phyloP scores from a whole-genome alignment of 1,140 invertebrate species.

The Drosophila paulistorum region DNA sequence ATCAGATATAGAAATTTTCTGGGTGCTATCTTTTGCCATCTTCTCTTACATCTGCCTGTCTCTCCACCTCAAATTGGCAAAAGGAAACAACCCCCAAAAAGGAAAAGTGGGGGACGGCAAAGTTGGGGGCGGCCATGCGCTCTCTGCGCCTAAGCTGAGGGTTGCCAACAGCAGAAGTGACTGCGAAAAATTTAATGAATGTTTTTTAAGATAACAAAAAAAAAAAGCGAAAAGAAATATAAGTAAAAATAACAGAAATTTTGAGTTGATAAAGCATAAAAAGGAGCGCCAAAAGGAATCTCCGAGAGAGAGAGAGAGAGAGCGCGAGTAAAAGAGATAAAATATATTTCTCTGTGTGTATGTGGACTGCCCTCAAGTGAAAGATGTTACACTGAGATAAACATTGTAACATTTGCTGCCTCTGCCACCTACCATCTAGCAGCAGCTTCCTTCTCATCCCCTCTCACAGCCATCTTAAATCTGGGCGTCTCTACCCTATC shows the following conservation, averaged over 20 bases:
- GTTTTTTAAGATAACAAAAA: conserved; percentile 77
- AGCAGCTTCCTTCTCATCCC: background rate
- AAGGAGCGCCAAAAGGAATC: conserved; percentile 35
- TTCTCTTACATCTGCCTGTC: conserved; percentile 26
- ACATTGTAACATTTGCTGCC: conserved; percentile 46
- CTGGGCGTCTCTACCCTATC: conserved; percentile 37
- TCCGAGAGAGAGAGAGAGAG: conserved; percentile 8
- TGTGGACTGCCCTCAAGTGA: conserved; percentile 49
- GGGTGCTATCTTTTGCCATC: conserved; percentile 73
- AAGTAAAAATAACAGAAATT: conserved; percentile 36
- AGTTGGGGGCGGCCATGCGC: conserved; percentile 42
- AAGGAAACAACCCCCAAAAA: conserved; percentile 72
- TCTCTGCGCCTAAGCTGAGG: conserved; percentile 48
- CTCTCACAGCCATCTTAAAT: conserved; percentile 27
- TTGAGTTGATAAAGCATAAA: conserved; percentile 52
- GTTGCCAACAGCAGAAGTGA: conserved; percentile 54
- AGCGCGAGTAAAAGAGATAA: conserved; percentile 30
- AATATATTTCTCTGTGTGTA: background rate
- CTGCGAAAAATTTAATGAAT: conserved; percentile 78
- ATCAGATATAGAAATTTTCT: conserved; percentile 81
- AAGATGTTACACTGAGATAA: conserved; percentile 80
- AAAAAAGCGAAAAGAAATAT: background rate
- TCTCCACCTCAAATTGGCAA: background rate
- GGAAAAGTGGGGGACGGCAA: background rate
- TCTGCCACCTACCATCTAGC: background rate